Evolutionary conservation across 2,888 invertebrate species (phyloP).

Genomic region (Tolmerus cingulatus): DNA sequence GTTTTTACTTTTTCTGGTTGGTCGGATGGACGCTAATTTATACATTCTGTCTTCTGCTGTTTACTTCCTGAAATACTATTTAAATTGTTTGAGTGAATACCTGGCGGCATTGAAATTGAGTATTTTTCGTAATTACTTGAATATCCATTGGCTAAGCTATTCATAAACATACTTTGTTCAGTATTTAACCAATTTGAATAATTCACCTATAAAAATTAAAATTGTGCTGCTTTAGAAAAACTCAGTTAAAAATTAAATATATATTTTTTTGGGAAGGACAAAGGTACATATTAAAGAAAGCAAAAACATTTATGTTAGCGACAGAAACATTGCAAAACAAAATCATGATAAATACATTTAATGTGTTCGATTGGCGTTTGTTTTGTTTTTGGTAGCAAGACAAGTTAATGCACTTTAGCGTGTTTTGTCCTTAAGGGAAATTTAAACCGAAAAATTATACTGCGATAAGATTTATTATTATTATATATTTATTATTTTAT

Average conservation of each 20-base stretch:
- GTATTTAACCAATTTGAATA: constrained; percentile 56
- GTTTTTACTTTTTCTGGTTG: not conserved
- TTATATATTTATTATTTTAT: too few relatives aligned
- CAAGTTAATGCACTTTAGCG: not conserved
- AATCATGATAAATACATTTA: not conserved
- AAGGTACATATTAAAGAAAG: not conserved
- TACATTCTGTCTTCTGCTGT: constrained; percentile 57
- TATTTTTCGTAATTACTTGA: constrained; percentile 55
- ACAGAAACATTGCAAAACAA: not conserved
- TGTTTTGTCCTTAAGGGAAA: not conserved
- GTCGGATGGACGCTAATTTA: constrained; percentile 52
- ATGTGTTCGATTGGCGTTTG: not conserved
- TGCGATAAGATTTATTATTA: too few relatives aligned
- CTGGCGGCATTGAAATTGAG: constrained; percentile 56
- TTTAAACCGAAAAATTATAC: not conserved
- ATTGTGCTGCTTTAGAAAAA: not conserved
- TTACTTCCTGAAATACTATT: constrained; percentile 51
- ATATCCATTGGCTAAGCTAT: constrained; percentile 57
- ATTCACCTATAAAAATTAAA: constrained; percentile 53
- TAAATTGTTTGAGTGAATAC: constrained; percentile 55
- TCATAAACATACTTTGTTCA: constrained; percentile 56
- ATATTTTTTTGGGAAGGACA: not conserved
- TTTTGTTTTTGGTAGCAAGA: not conserved
- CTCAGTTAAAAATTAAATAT: not conserved
- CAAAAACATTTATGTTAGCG: not conserved